A percentile compares a stretch with the other conserved stretches of the same genome.
These are phyloP conservation scores for Phylloscopus whistleri DNA, from an alignment of 2,113 vertebrate species.

Conservation along the genomic window DNA sequence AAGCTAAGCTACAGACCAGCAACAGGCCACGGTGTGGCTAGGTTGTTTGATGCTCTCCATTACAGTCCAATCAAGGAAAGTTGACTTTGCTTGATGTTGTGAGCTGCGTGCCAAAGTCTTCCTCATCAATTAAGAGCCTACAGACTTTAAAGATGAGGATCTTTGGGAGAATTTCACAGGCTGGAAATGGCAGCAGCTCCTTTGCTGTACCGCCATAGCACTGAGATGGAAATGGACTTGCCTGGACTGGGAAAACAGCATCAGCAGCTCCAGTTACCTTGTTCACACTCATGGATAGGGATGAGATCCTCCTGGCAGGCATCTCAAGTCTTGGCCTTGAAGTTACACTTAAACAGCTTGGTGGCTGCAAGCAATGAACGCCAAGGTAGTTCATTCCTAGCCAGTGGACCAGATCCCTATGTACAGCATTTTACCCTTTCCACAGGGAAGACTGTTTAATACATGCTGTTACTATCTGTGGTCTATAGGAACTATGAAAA, in stretches of 20 bases:
- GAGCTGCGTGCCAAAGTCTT: background rate
- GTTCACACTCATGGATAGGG: background rate
- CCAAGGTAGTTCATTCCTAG: background rate
- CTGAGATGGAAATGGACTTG: background rate
- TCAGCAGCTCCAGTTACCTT: background rate
- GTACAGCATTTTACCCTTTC: background rate
- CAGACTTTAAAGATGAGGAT: background rate
- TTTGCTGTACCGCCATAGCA: background rate
- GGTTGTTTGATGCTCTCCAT: background rate
- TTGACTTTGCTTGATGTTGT: fast-evolving
- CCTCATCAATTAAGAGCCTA: background rate
- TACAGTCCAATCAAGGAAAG: background rate
- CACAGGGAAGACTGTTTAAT: background rate
- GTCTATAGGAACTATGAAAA: background rate
- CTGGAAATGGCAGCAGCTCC: background rate
- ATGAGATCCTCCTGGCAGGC: background rate
- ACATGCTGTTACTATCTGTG: background rate
- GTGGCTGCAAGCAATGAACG: background rate
- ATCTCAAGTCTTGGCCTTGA: background rate
- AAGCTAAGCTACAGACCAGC: background rate
- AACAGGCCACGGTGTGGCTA: fast-evolving
- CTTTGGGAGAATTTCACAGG: background rate
- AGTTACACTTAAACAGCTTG: background rate
- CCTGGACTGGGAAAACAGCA: background rate
- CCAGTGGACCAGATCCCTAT: background rate